Conservation (phyloP, 1,140 invertebrate species). For the Magallana gigas region DNA sequence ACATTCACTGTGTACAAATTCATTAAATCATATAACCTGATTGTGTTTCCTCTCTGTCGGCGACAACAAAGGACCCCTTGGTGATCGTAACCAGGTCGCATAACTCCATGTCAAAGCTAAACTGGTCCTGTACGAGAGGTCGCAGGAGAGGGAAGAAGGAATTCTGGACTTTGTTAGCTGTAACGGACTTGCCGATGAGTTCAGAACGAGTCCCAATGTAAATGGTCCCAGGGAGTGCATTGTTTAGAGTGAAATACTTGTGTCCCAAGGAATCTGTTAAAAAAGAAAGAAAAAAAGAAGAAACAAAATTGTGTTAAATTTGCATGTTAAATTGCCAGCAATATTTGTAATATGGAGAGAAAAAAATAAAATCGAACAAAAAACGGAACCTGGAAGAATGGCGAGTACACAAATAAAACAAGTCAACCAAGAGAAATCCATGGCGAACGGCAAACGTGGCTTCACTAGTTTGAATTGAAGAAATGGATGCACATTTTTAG, state of each 20-base stretch:
- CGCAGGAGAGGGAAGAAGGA: not conserved
- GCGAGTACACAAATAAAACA: not conserved
- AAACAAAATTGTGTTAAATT: not conserved
- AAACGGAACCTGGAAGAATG: not conserved
- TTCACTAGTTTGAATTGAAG: too few species aligned
- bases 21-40: not conserved
- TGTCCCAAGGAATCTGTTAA: not conserved
- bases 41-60: not conserved
- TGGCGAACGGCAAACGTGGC: not conserved
- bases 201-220: not conserved
- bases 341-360: not conserved
- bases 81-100: not conserved
- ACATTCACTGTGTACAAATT: too few species aligned
- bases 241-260: constrained; percentile 2
- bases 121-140: not conserved
- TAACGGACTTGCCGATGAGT: not conserved
- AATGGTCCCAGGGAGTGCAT: not conserved
- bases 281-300: not conserved
- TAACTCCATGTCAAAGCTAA: constrained; percentile 16
- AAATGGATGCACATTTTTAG: too few species aligned
- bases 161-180: not conserved
- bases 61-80: not conserved
- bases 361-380: not conserved
- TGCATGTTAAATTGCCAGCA: not conserved
- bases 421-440: not conserved